phyloP scores from a whole-genome alignment of 2,113 vertebrate genomes.

The Thamnophis sirtalis region DNA sequence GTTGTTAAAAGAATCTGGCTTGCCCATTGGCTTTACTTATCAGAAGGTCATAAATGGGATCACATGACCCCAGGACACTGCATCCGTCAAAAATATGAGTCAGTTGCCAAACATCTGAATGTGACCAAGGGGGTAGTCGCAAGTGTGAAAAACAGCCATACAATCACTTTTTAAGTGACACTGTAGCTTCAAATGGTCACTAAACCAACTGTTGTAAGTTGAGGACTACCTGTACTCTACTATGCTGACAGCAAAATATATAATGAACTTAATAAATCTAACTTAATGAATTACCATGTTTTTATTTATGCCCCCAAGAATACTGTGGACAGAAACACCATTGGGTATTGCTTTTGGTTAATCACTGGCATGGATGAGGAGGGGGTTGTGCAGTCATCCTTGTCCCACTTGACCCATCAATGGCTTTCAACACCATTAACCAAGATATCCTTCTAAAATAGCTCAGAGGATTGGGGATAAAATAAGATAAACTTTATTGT shows the following conservation, averaged over 20 bases:
- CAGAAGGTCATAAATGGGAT: not conserved
- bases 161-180: not conserved
- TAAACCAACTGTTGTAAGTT: not conserved
- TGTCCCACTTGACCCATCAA: too few species aligned
- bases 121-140: too few species aligned
- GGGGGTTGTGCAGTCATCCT: too few species aligned
- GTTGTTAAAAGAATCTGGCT: not conserved
- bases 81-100: not conserved
- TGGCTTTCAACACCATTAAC: too few species aligned
- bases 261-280: not conserved
- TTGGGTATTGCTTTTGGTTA: too few species aligned
- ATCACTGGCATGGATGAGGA: too few species aligned
- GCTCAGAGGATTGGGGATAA: too few species aligned
- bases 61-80: not conserved
- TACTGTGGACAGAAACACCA: not conserved
- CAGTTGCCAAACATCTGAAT: not conserved
- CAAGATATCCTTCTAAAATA: too few species aligned
- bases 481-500: too few species aligned
- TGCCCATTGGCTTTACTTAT: not conserved
- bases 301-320: not conserved
- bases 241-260: not conserved
- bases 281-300: not conserved
- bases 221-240: not conserved
- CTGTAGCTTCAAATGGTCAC: not conserved
- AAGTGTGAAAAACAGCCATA: not conserved